Percentiles rank a stretch among this genome's conserved stretches.
phyloP scores from a whole-genome alignment of 2,797 vertebrate genomes.

The Anabacerthia variegaticeps region DNA sequence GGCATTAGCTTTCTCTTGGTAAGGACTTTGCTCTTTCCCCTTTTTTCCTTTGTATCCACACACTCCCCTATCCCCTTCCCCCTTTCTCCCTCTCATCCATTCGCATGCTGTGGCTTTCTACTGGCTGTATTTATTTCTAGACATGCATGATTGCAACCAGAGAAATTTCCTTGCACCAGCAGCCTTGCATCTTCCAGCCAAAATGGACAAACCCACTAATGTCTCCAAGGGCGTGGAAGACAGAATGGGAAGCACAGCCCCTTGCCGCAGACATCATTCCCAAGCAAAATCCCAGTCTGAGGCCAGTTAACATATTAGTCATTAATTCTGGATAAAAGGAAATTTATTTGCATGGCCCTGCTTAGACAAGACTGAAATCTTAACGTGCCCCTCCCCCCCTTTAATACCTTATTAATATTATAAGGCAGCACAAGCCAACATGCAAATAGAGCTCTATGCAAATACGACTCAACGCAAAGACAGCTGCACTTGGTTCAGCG shows the following conservation, averaged over 20 bases:
- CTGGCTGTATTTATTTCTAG: background rate
- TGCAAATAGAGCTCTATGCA: slow-evolving; percentile 54
- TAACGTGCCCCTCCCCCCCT: slow-evolving; percentile 17
- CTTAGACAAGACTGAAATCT: slow-evolving; percentile 54
- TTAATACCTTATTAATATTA: slow-evolving; percentile 64
- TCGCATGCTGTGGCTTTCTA: background rate
- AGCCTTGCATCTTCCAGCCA: background rate
- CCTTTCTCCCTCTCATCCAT: background rate
- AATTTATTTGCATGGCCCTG: slow-evolving; percentile 19
- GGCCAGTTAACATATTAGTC: slow-evolving; percentile 13
- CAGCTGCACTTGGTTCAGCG: slow-evolving; percentile 31
- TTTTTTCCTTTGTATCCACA: background rate
- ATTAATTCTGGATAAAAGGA: slow-evolving; percentile 55
- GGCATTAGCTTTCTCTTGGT: background rate
- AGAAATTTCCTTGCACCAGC: background rate
- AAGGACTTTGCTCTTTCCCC: background rate
- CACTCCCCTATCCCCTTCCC: too few relatives aligned
- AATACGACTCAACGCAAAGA: slow-evolving; percentile 7
- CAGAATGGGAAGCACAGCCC: background rate
- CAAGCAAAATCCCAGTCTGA: background rate
- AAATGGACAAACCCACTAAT: background rate
- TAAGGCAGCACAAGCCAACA: slow-evolving; percentile 19
- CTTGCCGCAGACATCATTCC: background rate
- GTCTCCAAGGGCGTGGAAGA: fast-evolving
- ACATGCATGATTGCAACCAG: background rate